phyloP scores from a whole-genome alignment of 2,113 vertebrate genomes.

The Falcunculus frontatus region DNA sequence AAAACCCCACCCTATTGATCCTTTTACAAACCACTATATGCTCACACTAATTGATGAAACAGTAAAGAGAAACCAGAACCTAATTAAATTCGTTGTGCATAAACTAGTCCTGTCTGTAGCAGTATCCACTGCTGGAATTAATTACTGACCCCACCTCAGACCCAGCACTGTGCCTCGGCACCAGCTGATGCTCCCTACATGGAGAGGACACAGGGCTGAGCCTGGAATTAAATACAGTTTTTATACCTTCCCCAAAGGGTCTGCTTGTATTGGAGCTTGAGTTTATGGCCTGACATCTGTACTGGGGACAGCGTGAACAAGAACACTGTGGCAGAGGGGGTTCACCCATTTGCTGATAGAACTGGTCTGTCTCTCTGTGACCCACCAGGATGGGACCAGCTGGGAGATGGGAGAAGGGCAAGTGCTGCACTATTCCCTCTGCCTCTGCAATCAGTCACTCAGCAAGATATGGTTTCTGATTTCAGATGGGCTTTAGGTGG shows the following conservation, averaged over 20 bases:
- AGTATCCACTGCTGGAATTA: not conserved
- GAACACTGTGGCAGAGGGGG: not conserved
- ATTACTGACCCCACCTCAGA: not conserved
- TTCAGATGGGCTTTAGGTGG: not conserved
- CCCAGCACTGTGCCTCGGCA: not conserved
- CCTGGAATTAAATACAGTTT: not conserved
- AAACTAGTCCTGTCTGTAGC: not conserved
- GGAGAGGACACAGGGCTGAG: not conserved
- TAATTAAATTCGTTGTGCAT: not conserved
- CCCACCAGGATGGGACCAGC: not conserved
- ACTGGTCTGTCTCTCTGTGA: not conserved
- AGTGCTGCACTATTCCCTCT: not conserved
- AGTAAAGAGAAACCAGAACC: not conserved
- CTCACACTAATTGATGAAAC: not conserved
- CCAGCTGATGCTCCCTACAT: not conserved
- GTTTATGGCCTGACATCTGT: not conserved
- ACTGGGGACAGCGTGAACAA: not conserved
- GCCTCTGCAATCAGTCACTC: not conserved
- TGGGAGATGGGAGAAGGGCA: not conserved
- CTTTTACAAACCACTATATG: constrained; percentile 13
- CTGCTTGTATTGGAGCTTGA: not conserved
- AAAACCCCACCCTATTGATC: constrained; percentile 34
- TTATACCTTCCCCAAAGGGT: not conserved
- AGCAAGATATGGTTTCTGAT: not conserved
- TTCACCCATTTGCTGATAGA: not conserved